phyloP scores from a whole-genome alignment of 92 coral and sea anemone species.

The Porites evermanni region DNA sequence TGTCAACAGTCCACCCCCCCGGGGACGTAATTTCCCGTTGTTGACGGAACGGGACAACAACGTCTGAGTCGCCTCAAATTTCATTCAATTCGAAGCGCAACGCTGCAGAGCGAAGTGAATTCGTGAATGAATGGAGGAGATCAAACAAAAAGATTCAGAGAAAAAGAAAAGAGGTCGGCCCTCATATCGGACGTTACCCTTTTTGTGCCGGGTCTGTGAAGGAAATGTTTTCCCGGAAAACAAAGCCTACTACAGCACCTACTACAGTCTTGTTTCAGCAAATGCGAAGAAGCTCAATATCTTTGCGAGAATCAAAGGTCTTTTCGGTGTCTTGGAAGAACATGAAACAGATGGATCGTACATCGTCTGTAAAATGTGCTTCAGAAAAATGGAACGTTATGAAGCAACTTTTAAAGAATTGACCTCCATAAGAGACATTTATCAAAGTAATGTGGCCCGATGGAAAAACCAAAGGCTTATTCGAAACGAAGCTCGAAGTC shows the following conservation, averaged over 20 bases:
- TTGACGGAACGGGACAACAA: no score
- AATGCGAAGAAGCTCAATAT: not conserved
- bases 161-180: not conserved
- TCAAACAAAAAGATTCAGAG: not conserved
- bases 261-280: not conserved
- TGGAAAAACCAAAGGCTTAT: not conserved
- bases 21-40: no score
- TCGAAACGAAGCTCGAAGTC: not conserved
- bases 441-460: not conserved
- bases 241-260: not conserved
- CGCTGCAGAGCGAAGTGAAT: no score
- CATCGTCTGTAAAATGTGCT: not conserved
- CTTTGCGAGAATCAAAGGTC: not conserved
- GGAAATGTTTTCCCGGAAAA: not conserved
- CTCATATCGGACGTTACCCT: not conserved
- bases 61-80: no score
- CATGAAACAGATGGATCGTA: not conserved
- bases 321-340: not conserved
- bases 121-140: not conserved
- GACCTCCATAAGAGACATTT: not conserved
- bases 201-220: not conserved
- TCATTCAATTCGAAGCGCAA: no score
- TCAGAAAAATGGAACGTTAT: not conserved
- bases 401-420: not conserved
- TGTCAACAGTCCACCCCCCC: no score